Evolutionary conservation across 1,140 invertebrate species (phyloP), one percentile per base, ranked within the genome.

Genomic region (Olivierus martensii): DNA sequence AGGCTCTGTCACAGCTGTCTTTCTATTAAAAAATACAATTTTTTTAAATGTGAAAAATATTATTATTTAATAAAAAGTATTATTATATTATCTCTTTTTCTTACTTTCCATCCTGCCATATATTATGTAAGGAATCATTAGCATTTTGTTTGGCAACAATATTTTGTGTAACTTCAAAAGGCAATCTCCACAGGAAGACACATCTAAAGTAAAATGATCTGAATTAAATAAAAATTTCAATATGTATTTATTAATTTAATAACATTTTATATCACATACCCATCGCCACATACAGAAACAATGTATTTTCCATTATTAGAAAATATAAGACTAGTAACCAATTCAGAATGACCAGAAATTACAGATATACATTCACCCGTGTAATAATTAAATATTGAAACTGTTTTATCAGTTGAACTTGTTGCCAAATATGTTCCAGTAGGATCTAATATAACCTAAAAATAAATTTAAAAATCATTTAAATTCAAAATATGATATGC

Each of bases 331-430:
- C 71, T 71, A 14, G 90, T 93, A 3, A 91, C 88, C 22, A 94
- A 73, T 67, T 96, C 91, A 4, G 88, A 92, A 68, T 96, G 92
- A 3, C 91, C 92, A 61, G 81, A 83, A 83, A 94, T 92, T 6
- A 86, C 83, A 1, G 89, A 90, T 77, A 95, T 83, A 61, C 88
- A 89, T 64, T 96, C 90, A 18, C 88, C 88, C 22, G 84, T 86
- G 63, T 89, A 86, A 67, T 93, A 95, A 70, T 96, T 90, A 64
- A 92, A 90, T 14, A 97, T 83, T 56, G 84, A 88, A 22, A 97
- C 73, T 11, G 86, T 88, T 71, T 96, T 96, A 67, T 97, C 91
- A 14, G 91, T 95, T 68, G 88, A 93, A 39, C 87, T 92, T 0
- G 90, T 93, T 44, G 89, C 92, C 49, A 91, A 75, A 64, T 89